Evolutionary conservation across 2,797 vertebrate species (phyloP), one percentile per base, ranked within the genome.

Genomic region (Cichlasoma orientale): DNA sequence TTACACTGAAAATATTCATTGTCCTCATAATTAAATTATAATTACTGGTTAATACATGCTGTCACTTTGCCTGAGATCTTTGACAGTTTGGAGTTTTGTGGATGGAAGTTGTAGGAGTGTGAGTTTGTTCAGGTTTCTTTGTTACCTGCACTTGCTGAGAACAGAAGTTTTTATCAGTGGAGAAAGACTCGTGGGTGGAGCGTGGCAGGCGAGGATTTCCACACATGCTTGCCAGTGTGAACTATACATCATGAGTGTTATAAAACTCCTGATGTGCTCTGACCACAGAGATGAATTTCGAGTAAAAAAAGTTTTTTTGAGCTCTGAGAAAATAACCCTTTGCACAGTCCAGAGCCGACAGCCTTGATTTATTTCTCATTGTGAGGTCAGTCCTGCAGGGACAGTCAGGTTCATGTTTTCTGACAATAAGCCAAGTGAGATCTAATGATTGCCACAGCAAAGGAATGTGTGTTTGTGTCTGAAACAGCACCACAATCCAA

Each of bases 351-450:
- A 59, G 74, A 77, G 38, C 25, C 41, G 54, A 21, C 69, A 72
- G 11, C 44, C 7, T 55, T 77, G 44, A 77, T 89, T 88, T 76
- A 31, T 83, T 75, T 79, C 36, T 59, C 41, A 68, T 66, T 72
- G 72, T 77, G 77, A 88, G 88, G 86, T 90, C 85, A 77, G 53
- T 27, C 75, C 80, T 83, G 31, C 50, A 41, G 89, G 71, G 82
- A 88, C n/a, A 4, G n/a, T 54, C 5, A 9, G 71, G 76, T 79
- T 84, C 72, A 33, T 5, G 72, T 73, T 81, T 52, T 75, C 76
- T 91, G 87, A 84, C 58, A 61, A 38, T 8, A 41, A 72, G 66
- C 84, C 87, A 83, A 84, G 41, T 27, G 8, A 69, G 58, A 38
- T 58, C 50, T 9, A 16, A 59, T 19, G 21, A 82, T 77, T 1